These are phyloP conservation scores for Metacarcinus magister DNA, from an alignment of 2,888 invertebrate species.

Conservation along the genomic window DNA sequence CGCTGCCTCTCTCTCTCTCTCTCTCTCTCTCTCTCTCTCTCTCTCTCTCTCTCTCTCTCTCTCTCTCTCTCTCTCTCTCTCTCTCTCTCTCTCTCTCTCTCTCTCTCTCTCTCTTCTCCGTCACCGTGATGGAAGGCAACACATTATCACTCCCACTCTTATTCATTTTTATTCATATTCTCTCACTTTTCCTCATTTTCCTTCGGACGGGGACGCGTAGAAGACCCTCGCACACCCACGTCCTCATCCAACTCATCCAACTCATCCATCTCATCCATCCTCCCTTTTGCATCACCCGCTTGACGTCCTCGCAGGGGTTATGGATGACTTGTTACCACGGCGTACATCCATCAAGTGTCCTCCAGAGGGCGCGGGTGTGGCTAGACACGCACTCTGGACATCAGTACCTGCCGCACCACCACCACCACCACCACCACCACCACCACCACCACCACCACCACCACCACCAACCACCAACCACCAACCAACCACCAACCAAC, in stretches of 20 bases:
- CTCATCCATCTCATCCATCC: neutral
- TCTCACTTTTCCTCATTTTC: no score
- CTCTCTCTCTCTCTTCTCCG: neutral
- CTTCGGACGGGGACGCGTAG: no score
- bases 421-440: neutral
- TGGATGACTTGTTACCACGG: conserved; percentile 17
- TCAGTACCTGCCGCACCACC: neutral
- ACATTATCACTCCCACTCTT: no score
- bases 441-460: neutral
- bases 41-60: conserved; percentile 14
- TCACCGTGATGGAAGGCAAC: no score
- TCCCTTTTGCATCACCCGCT: neutral
- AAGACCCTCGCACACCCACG: no score
- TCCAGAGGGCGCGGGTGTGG: neutral
- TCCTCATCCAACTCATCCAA: neutral
- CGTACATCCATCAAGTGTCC: neutral
- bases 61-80: conserved; percentile 26
- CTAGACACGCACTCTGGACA: neutral
- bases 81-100: neutral
- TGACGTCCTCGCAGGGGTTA: neutral
- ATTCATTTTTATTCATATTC: no score
- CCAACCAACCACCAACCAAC: no score
- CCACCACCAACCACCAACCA: neutral
- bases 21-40: conserved; percentile 26
- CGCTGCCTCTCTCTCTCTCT: neutral